Conservation (phyloP, 2,797 vertebrate genomes). For the Mastacembelus armatus region DNA sequence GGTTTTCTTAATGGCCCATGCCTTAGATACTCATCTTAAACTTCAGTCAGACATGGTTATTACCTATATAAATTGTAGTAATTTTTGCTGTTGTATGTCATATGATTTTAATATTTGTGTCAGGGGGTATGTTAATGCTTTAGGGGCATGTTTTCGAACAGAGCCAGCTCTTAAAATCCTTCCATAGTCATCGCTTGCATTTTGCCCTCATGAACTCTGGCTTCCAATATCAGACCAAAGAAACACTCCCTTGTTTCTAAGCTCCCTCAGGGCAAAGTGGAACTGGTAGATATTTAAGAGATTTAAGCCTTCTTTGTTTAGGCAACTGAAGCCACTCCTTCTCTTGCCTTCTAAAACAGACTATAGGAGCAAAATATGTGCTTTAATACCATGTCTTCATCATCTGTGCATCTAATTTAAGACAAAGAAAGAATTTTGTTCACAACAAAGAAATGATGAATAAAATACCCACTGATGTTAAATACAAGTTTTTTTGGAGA, state of each 20-base stretch:
- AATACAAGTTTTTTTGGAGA: constrained; percentile 41
- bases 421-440: constrained; percentile 30
- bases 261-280: constrained; percentile 70
- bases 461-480: constrained; percentile 53
- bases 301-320: constrained; percentile 77
- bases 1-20: constrained; percentile 46
- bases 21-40: constrained; percentile 55
- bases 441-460: constrained; percentile 42
- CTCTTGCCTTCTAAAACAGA: constrained; percentile 35
- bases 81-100: constrained; percentile 57
- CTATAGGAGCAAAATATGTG: constrained; percentile 26
- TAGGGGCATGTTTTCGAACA: constrained; percentile 51
- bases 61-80: constrained; percentile 58
- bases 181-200: constrained; percentile 53
- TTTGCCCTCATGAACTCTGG: constrained; percentile 69
- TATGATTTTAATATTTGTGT: constrained; percentile 63
- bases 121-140: constrained; percentile 51
- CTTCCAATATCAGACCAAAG: constrained; percentile 72
- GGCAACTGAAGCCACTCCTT: constrained; percentile 48
- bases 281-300: constrained; percentile 72
- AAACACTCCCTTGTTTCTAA: constrained; percentile 76
- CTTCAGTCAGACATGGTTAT: constrained; percentile 54
- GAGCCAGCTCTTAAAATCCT: constrained; percentile 50
- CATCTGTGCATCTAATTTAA: constrained; percentile 37
- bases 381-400: constrained; percentile 45